Conservation (phyloP, 2,797 vertebrate species). For the Cossypha niveicapilla region DNA sequence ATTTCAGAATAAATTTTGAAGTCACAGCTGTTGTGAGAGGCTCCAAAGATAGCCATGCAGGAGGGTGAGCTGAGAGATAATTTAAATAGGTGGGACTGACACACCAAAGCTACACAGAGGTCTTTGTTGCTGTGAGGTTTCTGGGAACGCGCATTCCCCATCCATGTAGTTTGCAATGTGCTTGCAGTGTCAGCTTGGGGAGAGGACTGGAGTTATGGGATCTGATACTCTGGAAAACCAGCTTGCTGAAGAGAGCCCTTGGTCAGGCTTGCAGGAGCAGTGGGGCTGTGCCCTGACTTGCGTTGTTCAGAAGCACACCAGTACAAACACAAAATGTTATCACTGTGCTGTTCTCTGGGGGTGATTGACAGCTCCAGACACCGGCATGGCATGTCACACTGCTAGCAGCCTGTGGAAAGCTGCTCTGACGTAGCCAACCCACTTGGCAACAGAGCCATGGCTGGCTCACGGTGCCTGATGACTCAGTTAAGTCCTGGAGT, state of each 20-base stretch:
- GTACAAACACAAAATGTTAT: background rate
- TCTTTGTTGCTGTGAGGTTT: background rate
- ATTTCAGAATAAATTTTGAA: background rate
- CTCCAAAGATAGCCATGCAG: background rate
- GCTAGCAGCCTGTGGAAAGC: constrained; percentile 42
- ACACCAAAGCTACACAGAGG: fast-evolving
- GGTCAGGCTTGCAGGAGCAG: background rate
- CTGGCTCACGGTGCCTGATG: constrained; percentile 18
- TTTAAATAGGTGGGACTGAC: background rate
- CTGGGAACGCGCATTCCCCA: fast-evolving
- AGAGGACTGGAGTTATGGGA: fast-evolving
- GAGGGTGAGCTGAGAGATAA: background rate
- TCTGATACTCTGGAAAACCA: background rate
- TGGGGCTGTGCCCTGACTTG: background rate
- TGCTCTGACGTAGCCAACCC: constrained; percentile 2
- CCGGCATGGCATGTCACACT: background rate
- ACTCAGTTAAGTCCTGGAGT: constrained; percentile 44
- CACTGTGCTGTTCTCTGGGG: background rate
- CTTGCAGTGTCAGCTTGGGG: fast-evolving
- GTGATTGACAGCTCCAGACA: constrained; percentile 3
- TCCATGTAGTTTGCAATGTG: fast-evolving
- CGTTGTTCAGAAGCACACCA: background rate
- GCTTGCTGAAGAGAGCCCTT: background rate
- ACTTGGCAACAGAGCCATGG: constrained; percentile 18
- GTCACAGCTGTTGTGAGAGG: background rate